Conservation (phyloP, 2,888 invertebrate species). For the Brenthis daphne region DNA sequence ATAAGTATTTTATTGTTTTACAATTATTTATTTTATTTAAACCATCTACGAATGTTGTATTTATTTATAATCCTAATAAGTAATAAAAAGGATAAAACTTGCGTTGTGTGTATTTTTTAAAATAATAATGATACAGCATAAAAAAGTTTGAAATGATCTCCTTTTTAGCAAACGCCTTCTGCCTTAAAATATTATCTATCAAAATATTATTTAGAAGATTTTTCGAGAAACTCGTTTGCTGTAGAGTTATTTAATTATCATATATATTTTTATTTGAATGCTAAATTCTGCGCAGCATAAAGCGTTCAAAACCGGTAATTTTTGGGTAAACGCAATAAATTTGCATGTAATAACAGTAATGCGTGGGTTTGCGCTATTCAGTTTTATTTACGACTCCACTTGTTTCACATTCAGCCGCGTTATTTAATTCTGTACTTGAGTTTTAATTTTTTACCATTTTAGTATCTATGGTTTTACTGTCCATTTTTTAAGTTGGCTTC, state of each 20-base stretch:
- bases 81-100: not conserved
- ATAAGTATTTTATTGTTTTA: too few species aligned
- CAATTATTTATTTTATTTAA: too few species aligned
- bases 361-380: slow-evolving; percentile 72
- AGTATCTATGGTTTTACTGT: slow-evolving; percentile 58
- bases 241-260: slow-evolving; percentile 18
- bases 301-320: slow-evolving; percentile 63
- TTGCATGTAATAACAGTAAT: slow-evolving; percentile 69
- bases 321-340: slow-evolving; percentile 72
- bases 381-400: slow-evolving; percentile 80
- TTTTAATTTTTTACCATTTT: slow-evolving; percentile 63
- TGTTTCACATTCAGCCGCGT: slow-evolving; percentile 74
- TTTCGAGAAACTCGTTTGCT: slow-evolving; percentile 7
- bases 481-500: slow-evolving; percentile 59
- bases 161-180: not conserved
- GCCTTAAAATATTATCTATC: slow-evolving; percentile 9
- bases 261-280: slow-evolving; percentile 15
- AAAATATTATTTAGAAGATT: not conserved
- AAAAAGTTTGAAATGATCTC: not conserved
- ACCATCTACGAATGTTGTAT: not conserved
- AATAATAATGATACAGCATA: not conserved
- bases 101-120: not conserved
- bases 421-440: slow-evolving; percentile 74
- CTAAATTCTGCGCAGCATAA: slow-evolving; percentile 36
- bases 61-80: not conserved